Evolutionary conservation across 2,888 invertebrate species (phyloP).

Genomic region (Polietes domitor): DNA sequence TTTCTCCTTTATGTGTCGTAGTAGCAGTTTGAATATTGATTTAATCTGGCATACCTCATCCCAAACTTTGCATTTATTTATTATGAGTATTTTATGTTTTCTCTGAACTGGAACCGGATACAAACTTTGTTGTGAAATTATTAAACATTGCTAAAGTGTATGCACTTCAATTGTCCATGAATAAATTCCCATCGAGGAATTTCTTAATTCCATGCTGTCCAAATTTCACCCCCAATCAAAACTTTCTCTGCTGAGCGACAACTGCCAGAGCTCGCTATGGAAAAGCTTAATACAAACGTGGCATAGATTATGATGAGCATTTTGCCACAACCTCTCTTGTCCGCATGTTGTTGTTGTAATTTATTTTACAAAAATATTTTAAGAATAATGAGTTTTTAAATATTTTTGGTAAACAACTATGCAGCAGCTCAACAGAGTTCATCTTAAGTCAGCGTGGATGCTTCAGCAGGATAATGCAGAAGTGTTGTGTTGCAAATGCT

Average conservation of each 20-base stretch:
- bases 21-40: too few species aligned
- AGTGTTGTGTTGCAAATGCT: not conserved
- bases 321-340: too few species aligned
- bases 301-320: too few species aligned
- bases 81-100: not conserved
- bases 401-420: slow-evolving; percentile 35
- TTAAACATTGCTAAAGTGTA: not conserved
- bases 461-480: not conserved
- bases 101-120: not conserved
- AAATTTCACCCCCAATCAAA: slow-evolving; percentile 23
- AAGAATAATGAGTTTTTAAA: slow-evolving; percentile 52
- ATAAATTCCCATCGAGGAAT: slow-evolving; percentile 9
- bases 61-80: too few species aligned
- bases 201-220: not conserved
- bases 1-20: too few species aligned
- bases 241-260: not conserved
- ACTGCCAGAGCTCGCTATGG: slow-evolving; percentile 23
- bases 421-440: not conserved
- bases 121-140: slow-evolving; percentile 8
- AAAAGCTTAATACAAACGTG: slow-evolving; percentile 2
- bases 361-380: not conserved
- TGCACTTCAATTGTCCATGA: not conserved
- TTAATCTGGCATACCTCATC: too few species aligned
- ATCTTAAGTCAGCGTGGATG: not conserved
- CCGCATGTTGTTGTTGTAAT: too few species aligned